These are phyloP conservation scores for Corythoichthys haematopterus DNA, from an alignment of 2,113 vertebrate genomes.

Conservation along the genomic window DNA sequence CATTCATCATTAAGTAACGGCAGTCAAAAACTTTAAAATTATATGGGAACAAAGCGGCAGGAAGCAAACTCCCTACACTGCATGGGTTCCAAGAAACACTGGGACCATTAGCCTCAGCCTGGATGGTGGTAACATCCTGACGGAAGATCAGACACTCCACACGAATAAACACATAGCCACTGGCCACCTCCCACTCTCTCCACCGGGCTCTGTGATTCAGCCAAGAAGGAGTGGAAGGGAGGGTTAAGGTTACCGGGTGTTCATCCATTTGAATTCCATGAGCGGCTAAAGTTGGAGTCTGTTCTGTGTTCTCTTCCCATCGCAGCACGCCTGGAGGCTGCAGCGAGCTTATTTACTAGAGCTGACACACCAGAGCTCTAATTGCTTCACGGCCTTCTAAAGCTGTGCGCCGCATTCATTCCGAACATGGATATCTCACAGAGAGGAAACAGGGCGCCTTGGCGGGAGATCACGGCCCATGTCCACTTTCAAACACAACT, in stretches of 20 bases:
- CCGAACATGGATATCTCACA: constrained; percentile 40
- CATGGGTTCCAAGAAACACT: constrained; percentile 24
- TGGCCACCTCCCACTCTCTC: constrained; percentile 27
- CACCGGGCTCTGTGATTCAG: constrained; percentile 24
- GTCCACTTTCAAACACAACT: constrained; percentile 48
- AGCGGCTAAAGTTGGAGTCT: constrained; percentile 31
- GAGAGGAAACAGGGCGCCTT: constrained; percentile 38
- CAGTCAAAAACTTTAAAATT: neutral
- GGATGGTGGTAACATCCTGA: constrained; percentile 42
- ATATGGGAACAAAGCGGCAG: constrained; percentile 1
- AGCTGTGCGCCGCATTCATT: constrained; percentile 41
- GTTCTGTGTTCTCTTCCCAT: constrained; percentile 37
- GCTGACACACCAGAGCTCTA: constrained; percentile 53
- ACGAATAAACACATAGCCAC: constrained; percentile 17
- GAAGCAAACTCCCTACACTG: constrained; percentile 24
- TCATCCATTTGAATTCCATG: constrained; percentile 46
- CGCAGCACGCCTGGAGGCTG: constrained; percentile 34
- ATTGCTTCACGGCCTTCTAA: constrained; percentile 58
- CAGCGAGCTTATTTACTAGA: constrained; percentile 50
- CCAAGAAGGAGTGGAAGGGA: constrained; percentile 24
- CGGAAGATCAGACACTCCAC: constrained; percentile 35
- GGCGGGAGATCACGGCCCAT: constrained; percentile 24
- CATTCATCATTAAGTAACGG: neutral
- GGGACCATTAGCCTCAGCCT: constrained; percentile 42
- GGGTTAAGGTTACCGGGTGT: constrained; percentile 33